These are phyloP conservation scores for Caloenas nicobarica DNA, from an alignment of 2,113 vertebrate species.

Conservation along the genomic window DNA sequence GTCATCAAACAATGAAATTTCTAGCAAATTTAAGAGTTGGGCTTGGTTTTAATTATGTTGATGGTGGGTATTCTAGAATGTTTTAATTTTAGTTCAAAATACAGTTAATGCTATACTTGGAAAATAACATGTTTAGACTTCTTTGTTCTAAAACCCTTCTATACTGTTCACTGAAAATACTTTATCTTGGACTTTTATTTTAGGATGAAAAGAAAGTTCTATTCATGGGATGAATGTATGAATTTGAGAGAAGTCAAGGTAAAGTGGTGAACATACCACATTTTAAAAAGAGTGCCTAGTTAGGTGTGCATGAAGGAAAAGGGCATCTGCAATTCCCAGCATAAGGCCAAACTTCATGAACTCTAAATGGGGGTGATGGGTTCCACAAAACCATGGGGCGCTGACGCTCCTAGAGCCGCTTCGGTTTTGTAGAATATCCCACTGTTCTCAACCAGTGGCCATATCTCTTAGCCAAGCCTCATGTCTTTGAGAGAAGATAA, in stretches of 20 bases:
- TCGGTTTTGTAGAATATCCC: not conserved
- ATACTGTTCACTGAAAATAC: not conserved
- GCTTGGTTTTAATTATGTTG: not conserved
- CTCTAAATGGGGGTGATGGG: not conserved
- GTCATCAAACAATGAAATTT: not conserved
- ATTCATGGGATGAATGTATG: constrained; percentile 99
- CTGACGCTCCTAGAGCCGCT: not conserved
- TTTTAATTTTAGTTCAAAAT: not conserved
- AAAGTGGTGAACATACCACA: not conserved
- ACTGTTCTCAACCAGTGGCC: not conserved
- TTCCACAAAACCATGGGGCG: not conserved
- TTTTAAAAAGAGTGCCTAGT: not conserved
- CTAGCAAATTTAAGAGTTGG: not conserved
- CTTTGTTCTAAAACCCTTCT: not conserved
- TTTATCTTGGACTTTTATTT: constrained; percentile 42
- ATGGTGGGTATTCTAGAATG: not conserved
- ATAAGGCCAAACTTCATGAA: not conserved
- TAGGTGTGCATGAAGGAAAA: not conserved
- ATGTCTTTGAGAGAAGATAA: not conserved
- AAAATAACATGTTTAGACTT: not conserved
- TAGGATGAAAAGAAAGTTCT: constrained; percentile 99
- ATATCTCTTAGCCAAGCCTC: not conserved
- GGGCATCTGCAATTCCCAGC: not conserved
- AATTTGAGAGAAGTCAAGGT: constrained; percentile 99
- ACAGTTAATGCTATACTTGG: not conserved